Evolutionary conservation across 2,888 invertebrate species (phyloP), one percentile per base, ranked within the genome.

Genomic region (Cerastis leucographa): DNA sequence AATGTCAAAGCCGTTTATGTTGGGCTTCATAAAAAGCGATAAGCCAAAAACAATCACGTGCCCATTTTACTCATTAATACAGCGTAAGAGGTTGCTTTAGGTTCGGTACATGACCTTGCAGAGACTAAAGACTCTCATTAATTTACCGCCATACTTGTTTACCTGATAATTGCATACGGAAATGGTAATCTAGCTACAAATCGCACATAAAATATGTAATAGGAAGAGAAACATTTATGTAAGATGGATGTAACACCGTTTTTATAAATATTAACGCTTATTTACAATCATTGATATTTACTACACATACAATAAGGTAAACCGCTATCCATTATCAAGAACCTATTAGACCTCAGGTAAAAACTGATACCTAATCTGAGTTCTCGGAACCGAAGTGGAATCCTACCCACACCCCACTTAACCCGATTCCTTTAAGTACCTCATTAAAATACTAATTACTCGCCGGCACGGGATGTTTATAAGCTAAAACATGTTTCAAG

Each of bases 381-480:
- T 85, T 80, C 77, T 75, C 46, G 59, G 80, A 80, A 75, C 51
- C 62, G 22, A 42, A 46, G 44, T 70, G 66, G 61, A 75, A 74
- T 74, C 69, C 56, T 71, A 74, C 72, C 64, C 44, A 76, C 69
- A 74, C 74, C 68, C 74, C 68, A 64, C 77, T 73, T 74, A 85
- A 76, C 68, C 76, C 71, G 62, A 80, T 74, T 83, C 75, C 71
- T 67, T 66, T 77, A 80, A 82, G 75, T 76, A 51, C 62, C 65
- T 83, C 65, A 78, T 86, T 83, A 73, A 70, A 78, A 81, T 74
- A 69, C 68, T 79, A 84, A 81, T 77, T 76, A 80, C 66, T 67
- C 42, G 40, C 56, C 11, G 40, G 69, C 54, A 81, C 61, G 61
- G 66, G 74, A 76, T 40, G 72, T 29, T 77, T 61, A 74, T 59